phyloP scores from a whole-genome alignment of 2,888 invertebrate genomes.

The Amphipyra tragopoginis region DNA sequence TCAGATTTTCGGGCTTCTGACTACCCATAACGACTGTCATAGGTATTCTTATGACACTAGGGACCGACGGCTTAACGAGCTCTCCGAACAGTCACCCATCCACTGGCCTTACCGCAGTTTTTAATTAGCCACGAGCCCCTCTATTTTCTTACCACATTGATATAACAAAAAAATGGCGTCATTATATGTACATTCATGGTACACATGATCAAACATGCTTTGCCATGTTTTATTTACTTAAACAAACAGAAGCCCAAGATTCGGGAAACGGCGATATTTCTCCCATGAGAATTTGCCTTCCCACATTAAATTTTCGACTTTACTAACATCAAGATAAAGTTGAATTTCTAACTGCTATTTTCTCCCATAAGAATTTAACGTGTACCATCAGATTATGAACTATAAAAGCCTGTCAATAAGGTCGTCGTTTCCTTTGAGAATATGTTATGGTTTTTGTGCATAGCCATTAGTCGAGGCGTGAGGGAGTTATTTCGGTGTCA shows the following conservation, averaged over 20 bases:
- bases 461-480: conserved; percentile 65
- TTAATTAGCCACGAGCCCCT: too few relatives aligned
- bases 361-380: not conserved
- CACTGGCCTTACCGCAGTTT: too few relatives aligned
- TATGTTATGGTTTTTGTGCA: conserved; percentile 59
- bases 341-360: not conserved
- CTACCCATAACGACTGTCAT: too few relatives aligned
- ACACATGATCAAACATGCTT: conserved; percentile 58
- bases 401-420: not conserved
- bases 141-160: conserved; percentile 2
- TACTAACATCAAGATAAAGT: too few relatives aligned
- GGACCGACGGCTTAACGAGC: too few relatives aligned
- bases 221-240: conserved; percentile 57
- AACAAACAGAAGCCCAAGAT: conserved; percentile 52
- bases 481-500: conserved; percentile 69
- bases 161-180: conserved; percentile 11
- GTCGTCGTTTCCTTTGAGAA: conserved; percentile 15
- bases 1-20: too few relatives aligned
- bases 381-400: conserved; percentile 7
- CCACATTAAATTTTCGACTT: too few relatives aligned
- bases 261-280: conserved; percentile 54
- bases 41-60: too few relatives aligned
- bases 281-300: conserved; percentile 30
- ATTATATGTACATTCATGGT: conserved; percentile 16
- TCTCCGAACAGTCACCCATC: too few relatives aligned